Conservation (phyloP, 2,797 vertebrate genomes). For the Acanthurus tractus region DNA sequence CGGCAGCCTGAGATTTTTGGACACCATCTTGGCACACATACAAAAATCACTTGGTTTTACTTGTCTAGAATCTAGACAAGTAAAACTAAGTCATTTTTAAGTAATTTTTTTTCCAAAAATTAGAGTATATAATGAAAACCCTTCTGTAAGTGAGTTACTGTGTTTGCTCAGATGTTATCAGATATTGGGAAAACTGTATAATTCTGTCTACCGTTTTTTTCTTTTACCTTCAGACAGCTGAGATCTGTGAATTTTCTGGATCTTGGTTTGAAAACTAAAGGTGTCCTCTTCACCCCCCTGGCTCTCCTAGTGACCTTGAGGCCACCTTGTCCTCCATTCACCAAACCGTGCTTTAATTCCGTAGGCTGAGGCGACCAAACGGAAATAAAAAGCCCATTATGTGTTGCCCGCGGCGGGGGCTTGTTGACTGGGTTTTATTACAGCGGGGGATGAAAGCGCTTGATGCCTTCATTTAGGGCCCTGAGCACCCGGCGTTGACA, state of each 20-base stretch:
- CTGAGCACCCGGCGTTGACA: slow-evolving; percentile 78
- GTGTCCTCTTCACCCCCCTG: slow-evolving; percentile 36
- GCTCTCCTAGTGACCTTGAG: slow-evolving; percentile 81
- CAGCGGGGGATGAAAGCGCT: slow-evolving; percentile 76
- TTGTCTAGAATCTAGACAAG: neutral
- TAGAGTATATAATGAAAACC: neutral
- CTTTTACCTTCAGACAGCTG: neutral
- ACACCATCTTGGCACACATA: too few relatives aligned
- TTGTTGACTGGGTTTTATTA: slow-evolving; percentile 89
- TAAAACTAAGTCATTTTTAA: neutral
- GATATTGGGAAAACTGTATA: neutral
- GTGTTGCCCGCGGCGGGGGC: slow-evolving; percentile 79
- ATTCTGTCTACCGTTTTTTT: neutral
- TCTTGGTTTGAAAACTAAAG: slow-evolving; percentile 25
- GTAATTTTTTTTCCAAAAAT: neutral
- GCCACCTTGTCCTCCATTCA: slow-evolving; percentile 76
- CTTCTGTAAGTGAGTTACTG: neutral
- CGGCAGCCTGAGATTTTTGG: too few relatives aligned
- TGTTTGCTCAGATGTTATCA: neutral
- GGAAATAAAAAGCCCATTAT: slow-evolving; percentile 88
- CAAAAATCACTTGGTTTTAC: too few relatives aligned
- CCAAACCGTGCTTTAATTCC: slow-evolving; percentile 84
- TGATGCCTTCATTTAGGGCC: slow-evolving; percentile 88
- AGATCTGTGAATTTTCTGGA: neutral
- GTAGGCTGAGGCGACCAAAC: slow-evolving; percentile 80